These are phyloP conservation scores for Xiphorhynchus elegans DNA, from an alignment of 2,113 vertebrate genomes.

Conservation along the genomic window DNA sequence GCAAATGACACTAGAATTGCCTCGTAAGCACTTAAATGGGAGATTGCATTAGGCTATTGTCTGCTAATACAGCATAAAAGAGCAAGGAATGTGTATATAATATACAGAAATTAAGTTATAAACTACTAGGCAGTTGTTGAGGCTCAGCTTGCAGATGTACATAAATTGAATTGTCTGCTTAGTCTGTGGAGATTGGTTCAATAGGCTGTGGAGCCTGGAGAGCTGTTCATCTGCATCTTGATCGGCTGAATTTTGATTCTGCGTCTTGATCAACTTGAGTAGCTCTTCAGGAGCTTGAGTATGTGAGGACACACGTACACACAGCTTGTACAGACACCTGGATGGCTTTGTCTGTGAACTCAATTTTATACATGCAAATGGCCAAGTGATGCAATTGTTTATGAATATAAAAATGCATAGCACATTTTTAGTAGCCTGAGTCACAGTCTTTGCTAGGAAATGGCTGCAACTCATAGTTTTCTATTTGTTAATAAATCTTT, in stretches of 20 bases:
- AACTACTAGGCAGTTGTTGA: background rate
- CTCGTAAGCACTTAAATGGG: background rate
- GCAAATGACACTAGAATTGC: background rate
- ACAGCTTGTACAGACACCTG: background rate
- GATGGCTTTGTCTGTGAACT: background rate
- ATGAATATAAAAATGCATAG: background rate
- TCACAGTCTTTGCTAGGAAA: background rate
- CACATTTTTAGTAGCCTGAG: background rate
- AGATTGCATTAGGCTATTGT: background rate
- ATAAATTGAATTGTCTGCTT: slow-evolving; percentile 4
- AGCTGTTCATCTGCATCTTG: background rate
- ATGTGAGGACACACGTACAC: background rate
- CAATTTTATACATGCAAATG: background rate
- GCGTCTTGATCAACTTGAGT: background rate
- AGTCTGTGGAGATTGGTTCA: background rate
- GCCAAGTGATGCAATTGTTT: background rate
- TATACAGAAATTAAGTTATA: background rate
- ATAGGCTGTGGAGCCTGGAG: background rate
- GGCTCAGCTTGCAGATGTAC: background rate
- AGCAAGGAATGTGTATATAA: background rate
- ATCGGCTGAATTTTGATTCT: background rate
- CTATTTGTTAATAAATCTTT: background rate
- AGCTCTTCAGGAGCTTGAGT: background rate
- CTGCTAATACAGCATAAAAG: background rate
- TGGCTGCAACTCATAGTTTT: background rate